Evolutionary conservation across 2,797 vertebrate genomes (phyloP), one percentile per base, ranked within the genome.

Genomic region (Hoplostethus mediterraneus): DNA sequence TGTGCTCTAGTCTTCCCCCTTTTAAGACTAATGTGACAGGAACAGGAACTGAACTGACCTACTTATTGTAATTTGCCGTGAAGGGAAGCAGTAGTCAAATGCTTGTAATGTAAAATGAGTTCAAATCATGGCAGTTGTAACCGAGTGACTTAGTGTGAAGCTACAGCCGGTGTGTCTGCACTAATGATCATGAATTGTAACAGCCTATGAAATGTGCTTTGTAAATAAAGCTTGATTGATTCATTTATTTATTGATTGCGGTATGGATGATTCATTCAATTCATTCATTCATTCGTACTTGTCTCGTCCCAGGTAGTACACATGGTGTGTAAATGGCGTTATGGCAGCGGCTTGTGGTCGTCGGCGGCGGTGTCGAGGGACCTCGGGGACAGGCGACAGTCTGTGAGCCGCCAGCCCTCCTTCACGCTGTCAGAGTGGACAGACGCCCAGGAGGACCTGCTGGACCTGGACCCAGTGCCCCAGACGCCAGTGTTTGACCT

Each of bases 371-470:
- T 65, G 21, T 60, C 45, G 0, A 91, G 87, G 0, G 90, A 94
- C 9, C 71, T 90, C 6, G 95, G 97, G 9, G 96, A 98, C 86
- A 94, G 98, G 3, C 96, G 98, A 31, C 98, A 98, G 78, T 98
- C 98, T 0, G 97, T 99, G 86, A 99, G 97, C 82, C 96, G 97
- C 30, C 98, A 99, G 85, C 98, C 98, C 30, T 99, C 98, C 57
- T 99, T 99, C 90, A 99, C 97, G 0, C 96, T 99, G 87, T 99
- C 97, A 0, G 97, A 99, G 90, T 99, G 98, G 98, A 98, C 97
- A 6, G 97, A 99, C 44, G 95, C 95, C 76, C 96, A 95, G 6
- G 96, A 98, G 56, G 96, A 98, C 71, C 96, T 98, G 81, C 90
- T 97, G 89, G 97, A 98, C 81, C 87, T 98, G 76, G 96, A 98